Evolutionary conservation across 2,888 invertebrate genomes (phyloP).

Genomic region (Boloria euphrosyne): DNA sequence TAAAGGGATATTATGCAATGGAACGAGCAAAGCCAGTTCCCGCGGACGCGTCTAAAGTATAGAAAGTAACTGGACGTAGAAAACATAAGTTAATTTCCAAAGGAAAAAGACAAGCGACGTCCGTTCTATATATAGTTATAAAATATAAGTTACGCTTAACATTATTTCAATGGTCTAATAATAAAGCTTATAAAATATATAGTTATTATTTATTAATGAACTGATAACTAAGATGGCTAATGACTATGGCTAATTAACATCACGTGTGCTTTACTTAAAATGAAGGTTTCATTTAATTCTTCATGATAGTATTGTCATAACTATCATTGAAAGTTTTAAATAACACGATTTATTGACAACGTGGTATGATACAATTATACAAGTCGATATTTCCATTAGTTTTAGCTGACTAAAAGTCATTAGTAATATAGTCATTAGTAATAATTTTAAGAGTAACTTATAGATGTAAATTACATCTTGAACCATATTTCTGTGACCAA

Average conservation of each 20-base stretch:
- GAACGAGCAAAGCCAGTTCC: slow-evolving; percentile 50
- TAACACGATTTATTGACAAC: neutral
- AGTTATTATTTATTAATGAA: neutral
- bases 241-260: slow-evolving; percentile 14
- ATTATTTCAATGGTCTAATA: neutral
- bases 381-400: slow-evolving; percentile 23
- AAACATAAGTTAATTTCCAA: slow-evolving; percentile 38
- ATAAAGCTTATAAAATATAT: neutral
- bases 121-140: slow-evolving; percentile 34
- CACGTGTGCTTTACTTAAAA: slow-evolving; percentile 10
- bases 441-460: too few relatives aligned
- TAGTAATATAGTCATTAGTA: too few relatives aligned
- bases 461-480: slow-evolving; percentile 17
- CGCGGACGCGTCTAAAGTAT: slow-evolving; percentile 51
- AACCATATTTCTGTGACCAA: slow-evolving; percentile 20
- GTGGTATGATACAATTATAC: slow-evolving; percentile 3
- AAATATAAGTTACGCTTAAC: neutral
- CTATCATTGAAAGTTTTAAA: neutral
- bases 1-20: slow-evolving; percentile 50
- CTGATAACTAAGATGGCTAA: too few relatives aligned
- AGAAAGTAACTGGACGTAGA: slow-evolving; percentile 45
- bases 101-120: slow-evolving; percentile 41
- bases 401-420: slow-evolving; percentile 2
- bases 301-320: neutral
- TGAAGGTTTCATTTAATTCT: neutral